Evolutionary conservation across 2,888 invertebrate genomes (phyloP).

Genomic region (Cheilosia scutellata): DNA sequence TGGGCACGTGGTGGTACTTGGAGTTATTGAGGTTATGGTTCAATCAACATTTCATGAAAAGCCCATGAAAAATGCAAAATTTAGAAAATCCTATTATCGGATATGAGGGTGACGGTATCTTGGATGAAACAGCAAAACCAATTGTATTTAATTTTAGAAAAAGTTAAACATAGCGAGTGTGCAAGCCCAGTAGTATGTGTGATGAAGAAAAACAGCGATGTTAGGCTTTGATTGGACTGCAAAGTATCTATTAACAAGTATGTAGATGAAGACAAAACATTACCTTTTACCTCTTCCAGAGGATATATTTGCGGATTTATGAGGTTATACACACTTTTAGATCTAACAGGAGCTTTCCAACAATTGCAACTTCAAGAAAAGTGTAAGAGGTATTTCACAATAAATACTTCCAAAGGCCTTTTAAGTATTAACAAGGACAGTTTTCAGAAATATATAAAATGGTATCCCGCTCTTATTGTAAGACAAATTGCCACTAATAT

Average conservation of each 20-base stretch:
- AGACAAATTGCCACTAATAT: too few species aligned
- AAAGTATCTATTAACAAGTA: constrained; percentile 31
- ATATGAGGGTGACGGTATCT: constrained; percentile 26
- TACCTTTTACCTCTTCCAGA: constrained; percentile 30
- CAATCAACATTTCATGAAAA: constrained; percentile 10
- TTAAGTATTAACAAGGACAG: constrained; percentile 6
- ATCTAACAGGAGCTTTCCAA: constrained; percentile 32
- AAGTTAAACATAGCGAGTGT: constrained; percentile 22
- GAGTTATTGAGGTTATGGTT: constrained; percentile 29
- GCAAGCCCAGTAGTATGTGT: constrained; percentile 25
- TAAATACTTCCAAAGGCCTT: constrained; percentile 17
- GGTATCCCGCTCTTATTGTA: too few species aligned
- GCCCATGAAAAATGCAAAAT: constrained; percentile 15
- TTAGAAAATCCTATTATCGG: constrained; percentile 37
- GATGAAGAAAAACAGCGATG: constrained; percentile 23
- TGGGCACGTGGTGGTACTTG: constrained; percentile 32
- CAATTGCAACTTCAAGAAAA: constrained; percentile 12
- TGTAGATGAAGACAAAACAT: constrained; percentile 30
- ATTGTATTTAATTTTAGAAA: constrained; percentile 44
- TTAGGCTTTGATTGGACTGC: constrained; percentile 30
- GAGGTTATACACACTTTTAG: constrained; percentile 18
- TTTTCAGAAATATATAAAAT: too few species aligned
- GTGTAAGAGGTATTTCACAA: constrained; percentile 23
- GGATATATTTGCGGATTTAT: constrained; percentile 30
- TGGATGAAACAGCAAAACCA: constrained; percentile 31